Evolutionary conservation across 2,113 vertebrate species (phyloP).

Genomic region (Malurus cyaneus): DNA sequence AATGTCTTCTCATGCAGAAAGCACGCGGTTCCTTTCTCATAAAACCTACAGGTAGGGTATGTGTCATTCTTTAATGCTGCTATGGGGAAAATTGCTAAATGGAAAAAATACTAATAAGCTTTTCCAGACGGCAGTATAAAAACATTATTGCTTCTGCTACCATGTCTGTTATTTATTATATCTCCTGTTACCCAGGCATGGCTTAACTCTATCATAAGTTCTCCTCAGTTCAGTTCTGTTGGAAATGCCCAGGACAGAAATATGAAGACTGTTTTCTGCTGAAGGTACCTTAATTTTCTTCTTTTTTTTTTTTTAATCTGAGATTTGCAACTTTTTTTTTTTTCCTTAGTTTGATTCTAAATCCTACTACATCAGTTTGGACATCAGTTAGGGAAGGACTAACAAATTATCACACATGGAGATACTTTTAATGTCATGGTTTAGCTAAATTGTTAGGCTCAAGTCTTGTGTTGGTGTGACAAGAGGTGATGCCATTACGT

Average conservation of each 20-base stretch:
- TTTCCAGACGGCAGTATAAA: conserved; percentile 64
- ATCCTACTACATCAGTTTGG: background rate
- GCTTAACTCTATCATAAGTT: background rate
- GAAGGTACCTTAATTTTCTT: background rate
- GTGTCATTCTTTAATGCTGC: conserved; percentile 32
- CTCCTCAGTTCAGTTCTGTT: background rate
- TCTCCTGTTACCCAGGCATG: background rate
- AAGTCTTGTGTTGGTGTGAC: background rate
- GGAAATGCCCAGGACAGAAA: background rate
- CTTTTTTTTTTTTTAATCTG: background rate
- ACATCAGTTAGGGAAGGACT: background rate
- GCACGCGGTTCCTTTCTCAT: conserved; percentile 40
- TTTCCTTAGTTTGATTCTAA: background rate
- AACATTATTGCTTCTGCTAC: conserved; percentile 56
- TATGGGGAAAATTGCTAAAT: conserved; percentile 59
- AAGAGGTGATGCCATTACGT: background rate
- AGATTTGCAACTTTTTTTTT: background rate
- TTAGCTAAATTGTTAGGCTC: background rate
- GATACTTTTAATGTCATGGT: background rate
- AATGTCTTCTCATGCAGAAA: conserved; percentile 57
- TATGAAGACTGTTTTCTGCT: background rate
- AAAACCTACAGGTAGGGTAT: conserved; percentile 58
- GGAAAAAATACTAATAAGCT: conserved; percentile 64
- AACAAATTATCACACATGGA: background rate
- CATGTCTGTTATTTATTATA: conserved; percentile 59